Base-by-base conservation (phyloP, 30 jellyfish, hydroid and myxozoan species). In the Euphysa ruthae region DNA sequence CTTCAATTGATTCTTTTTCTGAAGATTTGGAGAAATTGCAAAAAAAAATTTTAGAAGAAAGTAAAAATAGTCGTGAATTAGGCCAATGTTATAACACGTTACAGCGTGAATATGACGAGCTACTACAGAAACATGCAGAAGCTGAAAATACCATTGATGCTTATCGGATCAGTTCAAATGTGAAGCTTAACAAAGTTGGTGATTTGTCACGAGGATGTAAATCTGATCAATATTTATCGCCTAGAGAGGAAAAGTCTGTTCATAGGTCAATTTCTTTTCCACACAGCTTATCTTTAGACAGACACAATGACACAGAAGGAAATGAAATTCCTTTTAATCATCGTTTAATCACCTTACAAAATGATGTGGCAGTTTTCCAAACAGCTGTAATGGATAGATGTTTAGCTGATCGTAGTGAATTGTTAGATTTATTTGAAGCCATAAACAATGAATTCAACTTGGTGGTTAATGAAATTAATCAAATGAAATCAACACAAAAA, bases 121-220 rank as follows among this genome's bases (percentile, higher is more conserved):
- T 85, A 77, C 92, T 85, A 20, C 62, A 85, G 0, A 85, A 85
- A 78, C 81, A 85, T 85, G 96, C 96, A n/a, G 78, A 77, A 55
- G 96, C 96, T 22, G 96, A 85, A 57, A 85, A 85, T 69, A 78
- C 94, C 51, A 85, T 85, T 51, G 96, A 85, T 58, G 78, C 77
- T 66, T 55, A 74, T 7, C 82, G 96, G 30, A 85, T 85, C 16
- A 83, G 85, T 7, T 91, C 93, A 12, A 78, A 73, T 43, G 75
- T 77, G 32, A 63, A 38, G 14, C 12, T n/a, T 38, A 38, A 38
- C n/a, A n/a, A 8, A 8, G n/a, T 38, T 8, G n/a, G n/a, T 12
- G 52, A 38, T 38, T 38, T n/a, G n/a, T n/a, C 52, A 38, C 12
- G n/a, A 12, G 14, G 12, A 38, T 38, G 14, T n/a, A 38, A 38